Conservation (phyloP, 35 echinoderm and acorn worm species). For the Ophiothrix spiculata region DNA sequence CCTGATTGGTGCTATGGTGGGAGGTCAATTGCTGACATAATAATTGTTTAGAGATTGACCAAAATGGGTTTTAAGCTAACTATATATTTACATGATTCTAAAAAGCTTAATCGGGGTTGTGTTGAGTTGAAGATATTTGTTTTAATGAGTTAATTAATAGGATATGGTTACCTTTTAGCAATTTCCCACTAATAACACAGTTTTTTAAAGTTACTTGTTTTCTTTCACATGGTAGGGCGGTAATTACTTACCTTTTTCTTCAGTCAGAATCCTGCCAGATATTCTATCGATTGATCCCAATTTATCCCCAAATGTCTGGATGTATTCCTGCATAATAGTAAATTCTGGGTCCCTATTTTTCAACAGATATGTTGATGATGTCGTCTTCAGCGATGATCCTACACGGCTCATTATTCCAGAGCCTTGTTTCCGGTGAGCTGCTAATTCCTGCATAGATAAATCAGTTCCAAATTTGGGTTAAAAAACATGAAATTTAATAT, state of each 20-base stretch:
- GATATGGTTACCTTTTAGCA: neutral
- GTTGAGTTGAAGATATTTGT: too few relatives aligned
- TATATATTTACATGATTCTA: too few relatives aligned
- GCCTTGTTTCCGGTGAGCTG: conserved; percentile 64
- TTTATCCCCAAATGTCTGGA: conserved; percentile 81
- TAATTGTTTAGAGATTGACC: too few relatives aligned
- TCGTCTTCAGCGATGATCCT: conserved; percentile 57
- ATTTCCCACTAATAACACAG: neutral
- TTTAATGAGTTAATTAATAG: too few relatives aligned
- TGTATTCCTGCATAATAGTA: conserved; percentile 93
- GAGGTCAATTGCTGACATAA: too few relatives aligned
- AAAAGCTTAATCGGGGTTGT: too few relatives aligned
- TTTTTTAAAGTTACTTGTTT: neutral
- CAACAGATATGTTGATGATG: conserved; percentile 69
- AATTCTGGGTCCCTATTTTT: conserved; percentile 90
- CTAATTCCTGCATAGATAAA: conserved; percentile 62
- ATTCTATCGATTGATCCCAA: conserved; percentile 87
- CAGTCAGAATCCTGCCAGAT: conserved; percentile 80
- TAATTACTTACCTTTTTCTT: conserved; percentile 60
- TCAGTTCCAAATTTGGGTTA: too few relatives aligned
- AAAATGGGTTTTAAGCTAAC: too few relatives aligned
- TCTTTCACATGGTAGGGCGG: too few relatives aligned
- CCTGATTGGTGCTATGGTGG: too few relatives aligned
- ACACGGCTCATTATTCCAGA: conserved; percentile 58
- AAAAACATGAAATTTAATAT: too few relatives aligned